phyloP scores from a whole-genome alignment of 2,113 vertebrate species.

The Saimiri boliviensis region DNA sequence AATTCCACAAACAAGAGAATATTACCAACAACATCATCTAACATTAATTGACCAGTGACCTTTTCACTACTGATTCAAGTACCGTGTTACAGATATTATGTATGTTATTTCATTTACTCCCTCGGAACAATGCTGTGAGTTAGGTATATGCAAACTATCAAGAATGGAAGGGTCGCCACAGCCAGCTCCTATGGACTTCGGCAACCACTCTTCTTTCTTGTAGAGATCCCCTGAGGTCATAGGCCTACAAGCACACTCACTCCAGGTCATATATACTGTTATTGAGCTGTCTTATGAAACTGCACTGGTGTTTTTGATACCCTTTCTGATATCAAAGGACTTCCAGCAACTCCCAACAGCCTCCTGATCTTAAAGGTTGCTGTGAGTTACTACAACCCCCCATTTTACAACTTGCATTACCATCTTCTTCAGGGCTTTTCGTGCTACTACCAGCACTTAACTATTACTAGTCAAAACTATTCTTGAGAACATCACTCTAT shows the following conservation, averaged over 20 bases:
- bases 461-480: constrained; percentile 1
- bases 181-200: not conserved
- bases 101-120: not conserved
- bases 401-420: not conserved
- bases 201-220: not conserved
- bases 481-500: not conserved
- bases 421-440: not conserved
- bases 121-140: not conserved
- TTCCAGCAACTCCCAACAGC: not conserved
- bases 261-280: not conserved
- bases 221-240: not conserved
- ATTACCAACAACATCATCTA: not conserved
- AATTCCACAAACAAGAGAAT: not conserved
- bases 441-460: not conserved
- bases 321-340: not conserved
- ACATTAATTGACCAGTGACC: not conserved
- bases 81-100: not conserved
- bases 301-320: not conserved
- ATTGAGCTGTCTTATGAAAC: not conserved
- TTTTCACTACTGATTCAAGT: not conserved
- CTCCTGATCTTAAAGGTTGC: not conserved
- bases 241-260: not conserved
- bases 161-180: not conserved
- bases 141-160: not conserved
- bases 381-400: not conserved